phyloP scores from a whole-genome alignment of 2,113 vertebrate species.

The Dicrurus megarhynchus region DNA sequence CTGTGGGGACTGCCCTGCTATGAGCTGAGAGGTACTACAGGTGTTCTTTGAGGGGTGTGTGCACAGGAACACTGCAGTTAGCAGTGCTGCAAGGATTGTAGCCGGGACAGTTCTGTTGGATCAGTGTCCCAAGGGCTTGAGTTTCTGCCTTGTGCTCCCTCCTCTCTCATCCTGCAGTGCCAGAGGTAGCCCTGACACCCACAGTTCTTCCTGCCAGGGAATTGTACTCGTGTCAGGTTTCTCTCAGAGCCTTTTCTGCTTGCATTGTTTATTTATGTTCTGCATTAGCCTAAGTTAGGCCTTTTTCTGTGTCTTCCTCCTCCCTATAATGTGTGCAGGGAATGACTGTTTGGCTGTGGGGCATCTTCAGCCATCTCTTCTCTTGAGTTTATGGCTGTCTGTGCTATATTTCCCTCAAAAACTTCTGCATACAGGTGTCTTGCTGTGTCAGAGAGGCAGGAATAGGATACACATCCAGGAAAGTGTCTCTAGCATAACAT shows the following conservation, averaged over 20 bases:
- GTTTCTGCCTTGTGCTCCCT: not conserved
- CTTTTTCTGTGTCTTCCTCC: not conserved
- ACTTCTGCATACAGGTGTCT: not conserved
- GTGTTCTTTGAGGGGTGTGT: not conserved
- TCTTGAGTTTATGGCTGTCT: not conserved
- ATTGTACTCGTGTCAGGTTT: not conserved
- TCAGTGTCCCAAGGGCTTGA: accelerated
- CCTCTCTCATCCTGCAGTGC: not conserved
- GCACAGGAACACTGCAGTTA: not conserved
- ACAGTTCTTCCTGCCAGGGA: not conserved
- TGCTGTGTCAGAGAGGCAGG: not conserved
- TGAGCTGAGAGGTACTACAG: not conserved
- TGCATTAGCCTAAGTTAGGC: not conserved
- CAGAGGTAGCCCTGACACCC: not conserved
- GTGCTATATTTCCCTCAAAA: not conserved
- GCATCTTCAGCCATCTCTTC: not conserved
- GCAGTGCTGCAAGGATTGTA: not conserved
- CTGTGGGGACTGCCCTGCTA: not conserved
- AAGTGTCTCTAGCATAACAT: not conserved
- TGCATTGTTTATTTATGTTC: not conserved
- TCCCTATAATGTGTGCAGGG: not conserved
- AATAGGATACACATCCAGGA: not conserved
- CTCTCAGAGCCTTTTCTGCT: not conserved
- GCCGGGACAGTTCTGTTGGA: accelerated
- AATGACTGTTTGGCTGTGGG: not conserved